Base-by-base conservation (phyloP, 1,140 invertebrate genomes). In the Drosophila azteca region DNA sequence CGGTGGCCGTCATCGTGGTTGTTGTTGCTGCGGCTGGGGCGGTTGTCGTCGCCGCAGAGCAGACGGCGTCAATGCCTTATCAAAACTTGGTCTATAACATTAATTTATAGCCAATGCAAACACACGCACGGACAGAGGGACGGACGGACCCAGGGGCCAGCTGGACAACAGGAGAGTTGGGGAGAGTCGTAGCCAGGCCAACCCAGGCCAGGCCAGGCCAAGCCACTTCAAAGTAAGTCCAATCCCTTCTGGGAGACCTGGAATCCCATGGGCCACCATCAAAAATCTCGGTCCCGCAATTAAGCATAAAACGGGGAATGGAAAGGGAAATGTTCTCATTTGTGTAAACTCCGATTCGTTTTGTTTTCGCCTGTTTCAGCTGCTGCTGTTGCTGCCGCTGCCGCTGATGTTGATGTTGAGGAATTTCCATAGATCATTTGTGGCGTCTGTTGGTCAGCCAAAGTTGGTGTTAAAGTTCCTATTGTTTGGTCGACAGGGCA, bases 51-150 rank as follows among this genome's bases (percentile, higher is more conserved):
- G 62, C 57, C 70, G 69, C 61, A 74, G 46, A 49, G 24, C 54
- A 72, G 77, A 70, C 66, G 82, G 79, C 83, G 79, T 89, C 83
- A 87, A 88, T 73, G 79, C 78, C 84, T 87, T 87, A 87, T 87
- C 83, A 85, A 87, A 87, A 87, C 49, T 73, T 79, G 64, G 83
- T 75, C 84, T 87, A 87, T 83, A 83, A 79, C 84, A 87, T 89
- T 83, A 87, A 89, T 89, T 87, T 87, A 87, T 87, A 39, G 76
- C 71, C 84, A 58, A 73, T 75, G 71, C 59, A 54, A 75, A 71
- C 41, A 59, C 39, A 29, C 35, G 60, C 52, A 7, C 8, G 29
- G 29, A 31, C 29, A 20, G 17, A 20, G 17, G 24, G 24, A 26
- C 24, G 24, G 24, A 26, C 24, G 46, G 46, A 65, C 35, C 41